Evolutionary conservation across 2,797 vertebrate genomes (phyloP), one percentile per base, ranked within the genome.

Genomic region (Platyrinchus mystaceus): DNA sequence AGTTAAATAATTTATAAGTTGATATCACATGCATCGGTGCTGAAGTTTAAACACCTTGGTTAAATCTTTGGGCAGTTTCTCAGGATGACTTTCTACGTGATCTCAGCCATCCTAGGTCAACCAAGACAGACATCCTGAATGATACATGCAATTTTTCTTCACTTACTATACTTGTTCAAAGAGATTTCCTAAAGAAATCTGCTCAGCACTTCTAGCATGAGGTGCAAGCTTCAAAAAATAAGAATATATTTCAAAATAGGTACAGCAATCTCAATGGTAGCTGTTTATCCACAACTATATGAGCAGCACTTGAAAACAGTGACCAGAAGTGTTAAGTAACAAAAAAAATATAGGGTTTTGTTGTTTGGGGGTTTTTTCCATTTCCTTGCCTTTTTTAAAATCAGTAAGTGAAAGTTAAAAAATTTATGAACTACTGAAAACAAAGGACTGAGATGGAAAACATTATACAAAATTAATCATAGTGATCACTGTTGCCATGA

Each of bases 351-450:
- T 4, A 71, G 3, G 1, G 2, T 10, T 30, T 66, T 17, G 1
- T 52, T 30, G 50, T 52, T 19, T 52, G 15, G 13, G 22, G 15
- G 18, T 16, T 27, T 23, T 83, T 66, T 78, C 30, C 2, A 46
- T 64, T 90, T 89, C 50, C 6, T 87, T 89, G 32, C 16, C 22
- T 56, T 87, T 62, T 47, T 91, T 73, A 81, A 87, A 93, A 90
- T 89, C 82, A 89, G 10, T 55, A 89, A 89, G 24, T 76, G 50
- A 95, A 92, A 89, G 24, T n/a, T 79, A 79, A 91, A 69, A 79
- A 92, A 95, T 76, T 52, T 93, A 73, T 67, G 43, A 95, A 73
- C 47, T 55, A 73, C 69, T 70, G 53, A 93, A 96, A 93, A 78
- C n/a, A 87, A 92, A 92, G 36, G 34, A 73, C 24, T n/a, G 12